These are phyloP conservation scores for fruit fly (Drosophila melanogaster) DNA, from an alignment of 1,140 invertebrate genomes.

Conservation along the genomic window DNA sequence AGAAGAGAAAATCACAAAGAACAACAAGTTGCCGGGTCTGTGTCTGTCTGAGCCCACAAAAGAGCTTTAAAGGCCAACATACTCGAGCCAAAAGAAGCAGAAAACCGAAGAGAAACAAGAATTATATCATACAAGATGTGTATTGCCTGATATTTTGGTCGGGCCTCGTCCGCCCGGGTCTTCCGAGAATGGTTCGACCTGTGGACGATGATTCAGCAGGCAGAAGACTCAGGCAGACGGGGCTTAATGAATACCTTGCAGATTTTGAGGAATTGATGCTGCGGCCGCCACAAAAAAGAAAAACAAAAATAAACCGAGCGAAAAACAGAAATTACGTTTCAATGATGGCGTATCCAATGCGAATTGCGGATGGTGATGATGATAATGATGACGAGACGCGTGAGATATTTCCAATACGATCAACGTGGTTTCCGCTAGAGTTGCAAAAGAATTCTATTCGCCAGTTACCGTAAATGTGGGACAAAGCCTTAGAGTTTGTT, in stretches of 20 bases:
- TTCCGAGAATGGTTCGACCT: constrained; percentile 68
- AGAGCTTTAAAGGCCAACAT: constrained; percentile 36
- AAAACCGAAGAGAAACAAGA: constrained; percentile 35
- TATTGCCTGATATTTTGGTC: constrained; percentile 65
- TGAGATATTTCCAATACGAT: constrained; percentile 79
- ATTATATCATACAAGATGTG: constrained; percentile 71
- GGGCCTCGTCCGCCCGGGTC: constrained; percentile 32
- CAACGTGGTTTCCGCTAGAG: constrained; percentile 68
- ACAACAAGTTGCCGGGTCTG: constrained; percentile 44
- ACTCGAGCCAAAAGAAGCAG: constrained; percentile 16
- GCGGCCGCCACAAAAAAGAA: too few species aligned
- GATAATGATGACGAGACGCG: constrained; percentile 63
- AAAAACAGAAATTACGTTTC: constrained; percentile 64
- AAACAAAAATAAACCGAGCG: constrained; percentile 11
- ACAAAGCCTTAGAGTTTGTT: constrained; percentile 67
- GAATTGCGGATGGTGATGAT: constrained; percentile 50
- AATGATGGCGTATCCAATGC: constrained; percentile 57
- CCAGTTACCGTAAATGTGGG: constrained; percentile 74
- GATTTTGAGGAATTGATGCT: constrained; percentile 79
- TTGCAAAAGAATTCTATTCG: constrained; percentile 48
- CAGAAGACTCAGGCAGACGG: constrained; percentile 33
- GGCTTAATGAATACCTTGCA: constrained; percentile 80
- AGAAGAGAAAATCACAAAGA: constrained; percentile 43
- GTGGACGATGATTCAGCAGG: constrained; percentile 59
- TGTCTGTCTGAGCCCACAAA: constrained; percentile 8